Percentiles rank a stretch among this genome's conserved stretches.
These are phyloP conservation scores for Drosophila kanapiae DNA, from an alignment of 1,140 invertebrate genomes.

Conservation along the genomic window DNA sequence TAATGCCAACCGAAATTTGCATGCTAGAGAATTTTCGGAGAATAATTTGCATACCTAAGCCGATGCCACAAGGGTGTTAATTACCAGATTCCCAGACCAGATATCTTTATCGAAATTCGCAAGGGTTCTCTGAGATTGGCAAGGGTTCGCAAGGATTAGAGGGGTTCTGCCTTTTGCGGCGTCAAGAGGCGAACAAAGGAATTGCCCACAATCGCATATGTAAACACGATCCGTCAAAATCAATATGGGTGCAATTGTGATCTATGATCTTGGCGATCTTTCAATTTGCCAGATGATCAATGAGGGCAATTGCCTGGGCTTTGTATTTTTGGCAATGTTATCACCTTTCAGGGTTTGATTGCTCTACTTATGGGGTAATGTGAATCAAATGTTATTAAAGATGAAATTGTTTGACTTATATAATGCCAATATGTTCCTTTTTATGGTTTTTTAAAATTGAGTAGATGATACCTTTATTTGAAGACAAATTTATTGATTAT, in stretches of 20 bases:
- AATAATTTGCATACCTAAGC: conserved; percentile 52
- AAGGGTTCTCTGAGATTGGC: conserved; percentile 13
- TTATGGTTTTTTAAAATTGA: background rate
- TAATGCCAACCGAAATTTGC: conserved; percentile 51
- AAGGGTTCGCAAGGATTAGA: conserved; percentile 31
- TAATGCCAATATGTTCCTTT: too few species aligned
- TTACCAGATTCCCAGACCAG: conserved; percentile 51
- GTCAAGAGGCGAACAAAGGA: conserved; percentile 64
- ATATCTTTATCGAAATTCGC: conserved; percentile 57
- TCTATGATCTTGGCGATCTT: conserved; percentile 36
- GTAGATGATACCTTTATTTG: too few species aligned
- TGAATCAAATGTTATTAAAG: background rate
- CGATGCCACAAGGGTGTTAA: conserved; percentile 59
- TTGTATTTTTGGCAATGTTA: conserved; percentile 9
- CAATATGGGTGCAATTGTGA: conserved; percentile 36
- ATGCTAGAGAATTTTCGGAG: conserved; percentile 20
- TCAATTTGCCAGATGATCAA: conserved; percentile 33
- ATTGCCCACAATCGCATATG: conserved; percentile 69
- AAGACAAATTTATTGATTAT: too few species aligned
- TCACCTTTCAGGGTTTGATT: background rate
- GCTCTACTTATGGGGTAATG: conserved; percentile 4
- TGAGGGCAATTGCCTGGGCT: conserved; percentile 35
- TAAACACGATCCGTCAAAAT: conserved; percentile 62
- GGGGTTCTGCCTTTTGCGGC: conserved; percentile 31
- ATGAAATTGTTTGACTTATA: too few species aligned